Evolutionary conservation across 37 sponge, comb jelly and placozoan species (phyloP), one percentile per base, ranked within the genome.

Genomic region (Halisarca cf. caerulea): DNA sequence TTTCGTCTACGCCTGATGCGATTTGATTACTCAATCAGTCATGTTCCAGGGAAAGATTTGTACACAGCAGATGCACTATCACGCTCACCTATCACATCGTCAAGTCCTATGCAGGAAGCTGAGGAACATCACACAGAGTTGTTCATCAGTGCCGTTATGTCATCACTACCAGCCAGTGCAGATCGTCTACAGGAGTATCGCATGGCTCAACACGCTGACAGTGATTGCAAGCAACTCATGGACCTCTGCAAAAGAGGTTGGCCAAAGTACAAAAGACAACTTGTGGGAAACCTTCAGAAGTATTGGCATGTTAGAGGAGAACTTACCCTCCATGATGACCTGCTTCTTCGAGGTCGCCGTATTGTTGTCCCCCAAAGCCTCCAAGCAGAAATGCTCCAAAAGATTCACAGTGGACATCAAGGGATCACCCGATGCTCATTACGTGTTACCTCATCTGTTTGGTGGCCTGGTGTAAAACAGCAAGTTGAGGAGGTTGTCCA

Each of bases 381-480:
- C 8, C 79, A 58, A 59, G n/a, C 82, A 37, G 41, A 60, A 35
- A 78, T 68, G 20, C 34, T 88, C 4, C 33, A 59, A 0, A 88
- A 88, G 39, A 45, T 84, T 37, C 89, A 84, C 47, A 15, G 20
- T 2, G 89, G 89, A 0, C 89, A 89, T 38, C 85, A 84, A 55
- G 85, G 85, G 0, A 68, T 89, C 9, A 20, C 24, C 20, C 11
- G 42, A 54, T 84, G 89, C 32, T 47, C 59, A 0, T 44, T 25
- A 0, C 58, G 74, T 41, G 85, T 72, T 24, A 42, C 27, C 2
- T 43, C 40, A 44, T 74, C 88, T 2, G 86, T 90, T 7, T 55
- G 81, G 81, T 80, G 81, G 81, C 81, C 81, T 45, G 60, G 60
- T 2, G 2, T 55, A 1, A 59, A 35, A n/a, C 36, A 40, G 17